A percentile compares a stretch with the other conserved stretches of the same genome.
Evolutionary conservation across 2,113 vertebrate species (phyloP).

Genomic region (Brachionichthys hirsutus): DNA sequence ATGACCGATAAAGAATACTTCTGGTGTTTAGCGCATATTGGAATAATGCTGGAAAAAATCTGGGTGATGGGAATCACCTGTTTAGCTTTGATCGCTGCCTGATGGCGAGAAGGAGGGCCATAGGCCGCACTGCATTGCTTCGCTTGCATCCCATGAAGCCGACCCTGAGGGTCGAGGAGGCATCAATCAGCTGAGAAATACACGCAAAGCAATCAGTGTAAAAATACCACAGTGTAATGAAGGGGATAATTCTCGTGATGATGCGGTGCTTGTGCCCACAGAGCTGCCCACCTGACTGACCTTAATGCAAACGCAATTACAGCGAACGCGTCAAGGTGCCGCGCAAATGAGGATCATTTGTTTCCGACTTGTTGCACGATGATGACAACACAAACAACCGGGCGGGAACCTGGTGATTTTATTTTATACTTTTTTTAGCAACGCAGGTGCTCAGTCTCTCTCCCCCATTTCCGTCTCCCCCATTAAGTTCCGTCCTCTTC

Average conservation of each 20-base stretch:
- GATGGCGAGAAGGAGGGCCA: constrained; percentile 12
- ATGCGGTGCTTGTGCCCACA: constrained; percentile 41
- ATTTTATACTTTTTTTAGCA: constrained; percentile 35
- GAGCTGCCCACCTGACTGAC: constrained; percentile 55
- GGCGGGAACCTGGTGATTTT: constrained; percentile 15
- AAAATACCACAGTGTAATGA: constrained; percentile 49
- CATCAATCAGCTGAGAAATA: constrained; percentile 26
- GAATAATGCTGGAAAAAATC: no score
- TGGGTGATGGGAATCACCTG: no score
- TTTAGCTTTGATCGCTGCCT: no score
- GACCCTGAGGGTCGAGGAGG: constrained; percentile 1
- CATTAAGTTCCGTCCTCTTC: constrained; percentile 53
- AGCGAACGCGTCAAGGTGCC: constrained; percentile 24
- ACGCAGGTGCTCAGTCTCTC: constrained; percentile 8
- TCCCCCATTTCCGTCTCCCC: constrained; percentile 16
- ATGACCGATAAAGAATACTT: no score
- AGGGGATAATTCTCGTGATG: constrained; percentile 55
- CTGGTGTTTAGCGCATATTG: no score
- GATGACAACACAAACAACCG: constrained; percentile 34
- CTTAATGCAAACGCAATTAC: constrained; percentile 41
- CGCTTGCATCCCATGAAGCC: not conserved
- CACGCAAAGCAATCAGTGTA: constrained; percentile 32
- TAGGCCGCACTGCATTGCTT: not conserved
- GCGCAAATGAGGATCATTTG: constrained; percentile 54
- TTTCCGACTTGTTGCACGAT: constrained; percentile 26